Conservation (phyloP, 2,888 invertebrate genomes). For the Colostygia pectinataria region DNA sequence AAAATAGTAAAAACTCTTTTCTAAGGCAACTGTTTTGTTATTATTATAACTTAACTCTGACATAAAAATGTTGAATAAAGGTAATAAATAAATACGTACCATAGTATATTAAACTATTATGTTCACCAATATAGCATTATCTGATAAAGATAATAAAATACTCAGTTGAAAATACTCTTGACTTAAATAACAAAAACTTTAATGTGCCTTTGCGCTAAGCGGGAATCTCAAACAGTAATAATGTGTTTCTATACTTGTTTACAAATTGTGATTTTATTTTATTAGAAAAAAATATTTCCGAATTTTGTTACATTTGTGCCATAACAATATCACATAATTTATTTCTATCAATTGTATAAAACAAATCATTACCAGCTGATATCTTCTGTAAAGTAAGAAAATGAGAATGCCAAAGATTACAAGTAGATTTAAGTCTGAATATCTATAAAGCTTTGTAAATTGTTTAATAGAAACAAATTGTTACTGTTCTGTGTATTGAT, state of each 20-base stretch:
- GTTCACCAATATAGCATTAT: no score
- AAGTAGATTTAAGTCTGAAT: slow-evolving; percentile 72
- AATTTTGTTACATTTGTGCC: slow-evolving; percentile 33
- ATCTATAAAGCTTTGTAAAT: slow-evolving; percentile 49
- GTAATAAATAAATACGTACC: no score
- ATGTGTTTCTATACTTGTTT: slow-evolving; percentile 78
- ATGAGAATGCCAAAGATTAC: slow-evolving; percentile 78
- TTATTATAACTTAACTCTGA: neutral
- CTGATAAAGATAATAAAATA: neutral
- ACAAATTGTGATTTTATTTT: slow-evolving; percentile 34
- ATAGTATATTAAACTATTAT: no score
- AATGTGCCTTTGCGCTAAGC: slow-evolving; percentile 43
- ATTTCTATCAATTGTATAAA: slow-evolving; percentile 23
- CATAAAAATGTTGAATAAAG: neutral
- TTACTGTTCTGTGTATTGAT: slow-evolving; percentile 70
- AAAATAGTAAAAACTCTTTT: neutral
- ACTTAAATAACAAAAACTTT: neutral
- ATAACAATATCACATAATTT: slow-evolving; percentile 31
- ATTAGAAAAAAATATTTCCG: slow-evolving; percentile 15
- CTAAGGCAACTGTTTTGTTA: slow-evolving; percentile 3
- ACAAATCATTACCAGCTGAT: slow-evolving; percentile 60
- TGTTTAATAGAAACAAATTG: slow-evolving; percentile 75
- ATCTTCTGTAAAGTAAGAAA: slow-evolving; percentile 59
- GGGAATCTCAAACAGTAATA: slow-evolving; percentile 78
- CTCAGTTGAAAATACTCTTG: slow-evolving; percentile 10